These are phyloP conservation scores for Aplochiton taeniatus DNA, from an alignment of 2,797 vertebrate species.

Conservation along the genomic window DNA sequence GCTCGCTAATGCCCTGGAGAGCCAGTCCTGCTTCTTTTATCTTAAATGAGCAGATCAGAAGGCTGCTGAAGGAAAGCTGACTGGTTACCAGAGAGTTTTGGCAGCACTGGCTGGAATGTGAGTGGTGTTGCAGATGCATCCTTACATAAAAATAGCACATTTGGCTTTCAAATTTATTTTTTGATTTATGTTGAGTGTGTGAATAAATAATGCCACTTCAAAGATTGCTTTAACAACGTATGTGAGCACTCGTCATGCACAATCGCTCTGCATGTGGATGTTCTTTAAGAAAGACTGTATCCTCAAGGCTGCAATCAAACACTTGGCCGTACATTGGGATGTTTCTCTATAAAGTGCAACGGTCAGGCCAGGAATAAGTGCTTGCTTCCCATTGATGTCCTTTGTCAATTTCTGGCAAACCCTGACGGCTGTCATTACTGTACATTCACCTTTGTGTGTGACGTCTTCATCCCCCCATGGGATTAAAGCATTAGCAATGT, in stretches of 20 bases:
- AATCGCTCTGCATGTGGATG: too few species aligned
- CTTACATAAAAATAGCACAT: constrained; percentile 34
- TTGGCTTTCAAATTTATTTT: constrained; percentile 9
- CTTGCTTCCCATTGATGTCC: too few species aligned
- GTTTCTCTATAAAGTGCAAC: too few species aligned
- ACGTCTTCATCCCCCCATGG: too few species aligned
- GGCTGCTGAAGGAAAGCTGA: constrained; percentile 50
- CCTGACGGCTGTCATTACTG: too few species aligned
- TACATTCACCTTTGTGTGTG: too few species aligned
- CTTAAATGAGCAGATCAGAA: constrained; percentile 57
- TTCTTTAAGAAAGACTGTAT: not conserved
- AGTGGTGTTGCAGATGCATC: constrained; percentile 28
- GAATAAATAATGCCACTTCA: too few species aligned
- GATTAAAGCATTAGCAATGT: too few species aligned
- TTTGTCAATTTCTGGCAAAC: too few species aligned
- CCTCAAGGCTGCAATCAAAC: not conserved
- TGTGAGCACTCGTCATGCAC: not conserved
- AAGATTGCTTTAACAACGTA: too few species aligned
- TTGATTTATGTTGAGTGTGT: constrained; percentile 9
- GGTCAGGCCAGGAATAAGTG: too few species aligned
- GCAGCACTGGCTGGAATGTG: constrained; percentile 27
- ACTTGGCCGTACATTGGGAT: not conserved
- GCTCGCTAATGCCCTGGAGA: constrained; percentile 36
- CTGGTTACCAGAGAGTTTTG: constrained; percentile 38
- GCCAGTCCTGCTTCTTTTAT: constrained; percentile 55